Percentiles rank a stretch among this genome's conserved stretches.
Conservation (phyloP, 2,113 vertebrate genomes). For the Perca flavescens region DNA sequence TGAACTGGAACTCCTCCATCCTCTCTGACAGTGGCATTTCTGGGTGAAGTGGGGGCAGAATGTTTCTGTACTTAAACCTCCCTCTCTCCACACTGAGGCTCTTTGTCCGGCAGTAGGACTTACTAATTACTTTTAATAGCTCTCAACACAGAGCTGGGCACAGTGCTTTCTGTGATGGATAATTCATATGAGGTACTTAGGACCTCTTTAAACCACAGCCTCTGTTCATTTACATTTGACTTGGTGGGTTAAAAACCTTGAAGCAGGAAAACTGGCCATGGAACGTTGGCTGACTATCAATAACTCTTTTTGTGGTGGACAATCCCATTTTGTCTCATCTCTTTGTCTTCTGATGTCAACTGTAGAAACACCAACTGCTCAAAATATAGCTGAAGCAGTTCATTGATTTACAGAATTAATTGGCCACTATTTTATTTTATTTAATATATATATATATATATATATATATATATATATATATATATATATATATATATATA, state of each 20-base stretch:
- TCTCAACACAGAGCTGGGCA: constrained; percentile 10
- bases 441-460: too few species aligned
- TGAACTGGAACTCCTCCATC: constrained; percentile 20
- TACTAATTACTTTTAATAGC: constrained; percentile 25
- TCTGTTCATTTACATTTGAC: neutral
- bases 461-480: too few species aligned
- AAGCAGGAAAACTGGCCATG: neutral
- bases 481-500: too few species aligned
- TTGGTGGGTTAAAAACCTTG: neutral
- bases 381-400: neutral
- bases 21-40: neutral
- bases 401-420: neutral
- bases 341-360: too few species aligned
- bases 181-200: neutral
- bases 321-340: neutral
- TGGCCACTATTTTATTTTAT: neutral
- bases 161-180: neutral
- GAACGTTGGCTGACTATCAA: too few species aligned
- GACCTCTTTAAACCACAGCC: neutral
- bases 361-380: neutral
- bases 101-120: constrained; percentile 32
- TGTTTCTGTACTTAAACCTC: constrained; percentile 12
- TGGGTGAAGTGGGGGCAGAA: constrained; percentile 19
- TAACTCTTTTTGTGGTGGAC: neutral
- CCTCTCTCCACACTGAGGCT: constrained; percentile 30